A percentile compares a stretch with the other conserved stretches of the same genome.
These are phyloP conservation scores for Podarcis cretensis DNA, from an alignment of 2,113 vertebrate genomes.

Conservation along the genomic window DNA sequence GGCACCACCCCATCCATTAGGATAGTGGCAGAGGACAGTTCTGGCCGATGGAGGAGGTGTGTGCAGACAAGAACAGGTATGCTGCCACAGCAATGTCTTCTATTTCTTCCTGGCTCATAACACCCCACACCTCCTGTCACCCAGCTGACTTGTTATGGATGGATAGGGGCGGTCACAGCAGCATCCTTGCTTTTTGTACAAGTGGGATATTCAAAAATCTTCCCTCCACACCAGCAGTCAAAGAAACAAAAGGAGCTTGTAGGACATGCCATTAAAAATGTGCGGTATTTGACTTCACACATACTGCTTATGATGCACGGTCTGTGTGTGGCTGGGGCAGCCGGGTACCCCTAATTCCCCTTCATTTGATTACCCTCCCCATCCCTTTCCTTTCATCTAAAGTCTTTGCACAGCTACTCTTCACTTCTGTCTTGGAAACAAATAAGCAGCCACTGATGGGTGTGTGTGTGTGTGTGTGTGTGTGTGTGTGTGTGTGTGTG, in stretches of 20 bases:
- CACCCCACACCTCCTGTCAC: slow-evolving; percentile 61
- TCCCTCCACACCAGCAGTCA: slow-evolving; percentile 32
- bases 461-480: slow-evolving; percentile 23
- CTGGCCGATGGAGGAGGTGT: neutral
- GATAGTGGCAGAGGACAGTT: neutral
- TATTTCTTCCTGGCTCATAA: slow-evolving; percentile 57
- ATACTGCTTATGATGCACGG: neutral
- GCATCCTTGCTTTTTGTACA: slow-evolving; percentile 52
- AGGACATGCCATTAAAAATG: slow-evolving; percentile 54
- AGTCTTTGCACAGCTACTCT: neutral
- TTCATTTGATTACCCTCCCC: neutral
- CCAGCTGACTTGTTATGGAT: slow-evolving; percentile 39
- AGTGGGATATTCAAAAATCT: slow-evolving; percentile 44
- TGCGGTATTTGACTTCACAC: slow-evolving; percentile 18
- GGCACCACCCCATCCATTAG: neutral
- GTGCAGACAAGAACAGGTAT: slow-evolving; percentile 5
- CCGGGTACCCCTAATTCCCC: neutral
- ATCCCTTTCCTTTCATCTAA: neutral
- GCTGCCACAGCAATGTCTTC: neutral
- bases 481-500: slow-evolving; percentile 28
- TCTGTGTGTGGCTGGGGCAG: neutral
- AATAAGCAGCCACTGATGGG: slow-evolving; percentile 67
- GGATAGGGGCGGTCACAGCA: slow-evolving; percentile 39
- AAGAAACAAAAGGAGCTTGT: slow-evolving; percentile 46
- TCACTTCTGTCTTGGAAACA: slow-evolving; percentile 39